A percentile compares a stretch with the other conserved stretches of the same genome.
These are phyloP conservation scores for Atopsyche davidsoni DNA, from an alignment of 1,140 invertebrate species.

Conservation along the genomic window DNA sequence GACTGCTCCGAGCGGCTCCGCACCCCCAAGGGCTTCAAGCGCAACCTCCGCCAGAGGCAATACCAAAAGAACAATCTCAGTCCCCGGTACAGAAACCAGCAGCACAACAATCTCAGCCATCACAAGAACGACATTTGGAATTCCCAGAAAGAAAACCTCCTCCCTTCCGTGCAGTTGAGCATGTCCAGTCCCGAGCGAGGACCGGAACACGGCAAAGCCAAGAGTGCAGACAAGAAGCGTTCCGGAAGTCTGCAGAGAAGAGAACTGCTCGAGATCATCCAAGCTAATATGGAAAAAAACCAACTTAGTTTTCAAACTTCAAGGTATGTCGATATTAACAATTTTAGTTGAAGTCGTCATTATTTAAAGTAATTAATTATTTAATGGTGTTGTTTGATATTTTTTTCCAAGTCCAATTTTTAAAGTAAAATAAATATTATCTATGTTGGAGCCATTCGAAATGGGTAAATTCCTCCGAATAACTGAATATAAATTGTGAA, in stretches of 20 bases:
- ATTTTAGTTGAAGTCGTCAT: not conserved
- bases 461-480: no score
- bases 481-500: no score
- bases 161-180: constrained; percentile 15
- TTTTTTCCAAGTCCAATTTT: no score
- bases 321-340: constrained; percentile 47
- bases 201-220: constrained; percentile 33
- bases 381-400: no score
- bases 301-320: constrained; percentile 75
- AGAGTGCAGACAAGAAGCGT: constrained; percentile 46
- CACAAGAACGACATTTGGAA: constrained; percentile 29
- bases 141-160: constrained; percentile 27
- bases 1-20: constrained; percentile 29
- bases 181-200: constrained; percentile 22
- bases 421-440: no score
- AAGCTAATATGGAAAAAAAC: constrained; percentile 88
- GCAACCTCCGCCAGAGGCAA: constrained; percentile 25
- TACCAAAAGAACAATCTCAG: constrained; percentile 34
- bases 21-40: constrained; percentile 28
- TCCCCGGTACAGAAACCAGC: constrained; percentile 37
- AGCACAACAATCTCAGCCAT: constrained; percentile 27
- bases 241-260: constrained; percentile 70
- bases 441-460: no score
- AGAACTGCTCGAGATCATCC: constrained; percentile 78
- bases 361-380: not conserved